Base-by-base conservation (phyloP, 1,140 invertebrate species). In the Cheumatopsyche charites region DNA sequence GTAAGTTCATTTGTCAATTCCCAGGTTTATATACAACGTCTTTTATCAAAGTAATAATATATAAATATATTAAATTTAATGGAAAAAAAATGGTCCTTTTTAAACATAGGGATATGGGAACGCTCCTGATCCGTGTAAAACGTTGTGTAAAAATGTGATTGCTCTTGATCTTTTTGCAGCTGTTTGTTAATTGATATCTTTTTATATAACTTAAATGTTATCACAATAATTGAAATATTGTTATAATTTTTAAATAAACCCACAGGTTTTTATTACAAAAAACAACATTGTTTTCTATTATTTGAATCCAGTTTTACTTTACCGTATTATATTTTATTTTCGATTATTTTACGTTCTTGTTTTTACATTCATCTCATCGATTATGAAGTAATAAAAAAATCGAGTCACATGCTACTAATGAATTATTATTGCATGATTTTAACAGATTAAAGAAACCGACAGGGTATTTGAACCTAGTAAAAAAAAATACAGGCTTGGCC, bases 391-490 rank as follows among this genome's bases (percentile, higher is more conserved):
- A 42, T 42, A 52, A 17, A 19, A 19, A 52, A 52, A 52, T 19
- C 17, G 23, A 62, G 29, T 15, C 15, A 67, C 13, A 26, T 58
- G 25, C 55, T 23, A 58, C 23, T 58, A 25, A 58, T 23, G 25
- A 9, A 36, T 61, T 65, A n/a, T 43, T 47, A 66, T 43, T n/a
- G 63, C 41, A 66, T 43, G 49, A 25, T 36, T 36, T 36, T 36
- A 47, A 71, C 70, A 29, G 13, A 2, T 47, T 47, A 66, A 75
- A 73, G 63, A 75, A 76, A 76, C 75, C 70, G 75, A 76, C 75
- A 76, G 75, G 75, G 75, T 76, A 76, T 73, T 76, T 73, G 72
- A 76, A 72, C 75, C 75, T 75, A 75, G 74, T n/a, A n/a, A n/a
- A n/a, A n/a, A 75, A 75, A 63, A 71, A 55, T 76, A 72, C 75